phyloP scores from a whole-genome alignment of 2,797 vertebrate genomes.

The Acipenser transmontanus region DNA sequence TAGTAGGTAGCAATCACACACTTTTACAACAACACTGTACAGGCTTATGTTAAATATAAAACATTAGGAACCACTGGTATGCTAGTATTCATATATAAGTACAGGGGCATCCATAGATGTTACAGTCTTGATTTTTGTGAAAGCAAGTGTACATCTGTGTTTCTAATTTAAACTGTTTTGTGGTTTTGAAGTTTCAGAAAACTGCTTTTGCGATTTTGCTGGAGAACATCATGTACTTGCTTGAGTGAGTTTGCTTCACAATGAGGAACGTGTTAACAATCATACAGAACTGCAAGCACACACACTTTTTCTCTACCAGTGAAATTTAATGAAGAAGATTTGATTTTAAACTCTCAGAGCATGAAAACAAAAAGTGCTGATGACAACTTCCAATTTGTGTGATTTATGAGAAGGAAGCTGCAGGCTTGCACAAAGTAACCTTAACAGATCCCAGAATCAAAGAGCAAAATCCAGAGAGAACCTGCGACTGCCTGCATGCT shows the following conservation, averaged over 20 bases:
- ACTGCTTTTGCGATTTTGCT: background rate
- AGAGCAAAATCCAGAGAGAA: background rate
- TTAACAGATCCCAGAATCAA: background rate
- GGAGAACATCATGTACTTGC: background rate
- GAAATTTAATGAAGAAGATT: constrained; percentile 2
- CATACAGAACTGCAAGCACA: background rate
- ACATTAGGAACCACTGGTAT: too few relatives aligned
- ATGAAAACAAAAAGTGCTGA: constrained; percentile 2
- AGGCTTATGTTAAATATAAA: too few relatives aligned
- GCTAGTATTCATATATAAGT: too few relatives aligned
- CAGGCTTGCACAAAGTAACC: background rate
- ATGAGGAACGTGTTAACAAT: background rate
- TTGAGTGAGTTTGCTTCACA: background rate
- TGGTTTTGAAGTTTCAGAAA: background rate
- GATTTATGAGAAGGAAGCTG: background rate
- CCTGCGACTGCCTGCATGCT: background rate
- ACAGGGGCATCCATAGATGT: too few relatives aligned
- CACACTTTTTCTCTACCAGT: background rate
- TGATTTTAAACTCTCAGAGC: background rate
- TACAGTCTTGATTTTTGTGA: background rate
- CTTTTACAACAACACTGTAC: too few relatives aligned
- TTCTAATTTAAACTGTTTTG: background rate
- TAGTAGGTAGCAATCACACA: too few relatives aligned
- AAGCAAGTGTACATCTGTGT: background rate
- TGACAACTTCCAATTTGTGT: constrained; percentile 1